Base-by-base conservation (phyloP, 2,888 invertebrate species). In the Leptothorax acervorum region DNA sequence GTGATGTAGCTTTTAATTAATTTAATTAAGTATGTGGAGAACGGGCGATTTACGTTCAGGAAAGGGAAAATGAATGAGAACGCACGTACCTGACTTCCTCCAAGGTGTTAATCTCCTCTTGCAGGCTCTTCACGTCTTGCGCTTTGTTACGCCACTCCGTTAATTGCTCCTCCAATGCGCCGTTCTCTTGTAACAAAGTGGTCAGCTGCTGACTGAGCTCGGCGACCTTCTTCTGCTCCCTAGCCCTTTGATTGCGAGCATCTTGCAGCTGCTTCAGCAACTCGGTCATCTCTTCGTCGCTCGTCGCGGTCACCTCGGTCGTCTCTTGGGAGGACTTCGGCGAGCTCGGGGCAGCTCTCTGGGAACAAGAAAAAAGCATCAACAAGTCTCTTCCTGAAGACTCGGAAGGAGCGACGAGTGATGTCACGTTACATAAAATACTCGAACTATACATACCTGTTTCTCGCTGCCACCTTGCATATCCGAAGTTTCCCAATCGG, bases 201-300 rank as follows among this genome's bases (percentile, higher is more conserved):
- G 97, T 96, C 84, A 98, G 94, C 93, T 98, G 98, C 92, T 98
- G 97, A 91, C 97, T 97, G 73, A 98, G 95, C 94, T 98, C 98
- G 0, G 96, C 95, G 39, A 97, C 96, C 89, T 97, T 96, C 90
- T 97, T 96, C 90, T 97, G 97, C 92, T 98, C 98, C 89, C 97
- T 96, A 62, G 96, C 95, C 87, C 96, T 96, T 68, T 97, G 96
- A 31, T 96, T 96, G 93, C 97, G 96, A 73, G 96, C 96, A 88
- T 97, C 97, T 91, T 97, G 96, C 88, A 98, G 95, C 93, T 98
- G 97, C 90, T 96, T 96, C 93, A 97, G 95, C 87, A 98, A 93
- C 84, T 95, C 95, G 23, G 95, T 93, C 31, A 95, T 90, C 89
- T 96, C 95, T 85, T 95, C 95, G 75, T 94, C 93, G 82, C 90